Base-by-base conservation (phyloP, 1,140 invertebrate genomes). In the Diorhabda carinulata region DNA sequence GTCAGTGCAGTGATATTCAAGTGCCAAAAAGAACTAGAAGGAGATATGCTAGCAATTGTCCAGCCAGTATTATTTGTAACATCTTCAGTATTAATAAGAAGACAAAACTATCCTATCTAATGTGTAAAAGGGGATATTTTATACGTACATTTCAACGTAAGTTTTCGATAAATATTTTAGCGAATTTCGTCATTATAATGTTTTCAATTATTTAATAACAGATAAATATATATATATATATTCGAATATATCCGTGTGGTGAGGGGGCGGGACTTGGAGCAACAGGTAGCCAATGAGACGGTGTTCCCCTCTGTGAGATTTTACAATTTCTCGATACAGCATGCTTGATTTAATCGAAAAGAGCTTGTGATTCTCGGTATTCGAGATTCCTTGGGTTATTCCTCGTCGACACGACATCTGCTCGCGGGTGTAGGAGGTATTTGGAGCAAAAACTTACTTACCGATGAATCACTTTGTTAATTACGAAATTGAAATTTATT, bases 221-320 rank as follows among this genome's bases (percentile, higher is more conserved):
- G 25, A 25, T 25, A 25, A 25, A 25, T 1, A 25, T 25, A 25
- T 42, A 25, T 1, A 25, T 25, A 25, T 42, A 6, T 60, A 7
- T 7, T 10, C 5, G 59, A 8, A n/a, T 66, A 62, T 68, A 70
- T 60, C 71, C 60, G 59, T 40, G 67, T 57, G 73, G 72, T 68
- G 57, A 56, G 67, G 63, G 71, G 73, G 71, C 71, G 71, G 69
- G 72, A 71, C 68, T 47, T 52, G 61, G 60, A 67, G 70, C 75
- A 76, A 76, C 75, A 76, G 73, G 75, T 76, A 73, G 75, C 75
- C 75, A 76, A 76, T 76, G 66, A 72, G 69, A 57, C 64, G 66
- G 44, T 52, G 59, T 44, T 66, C 69, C 64, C 62, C 68, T 66
- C 68, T 42, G 57, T 60, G 68, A 68, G 69, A 72, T 57, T 70